phyloP scores from a whole-genome alignment of 2,888 invertebrate species.

The Erebia epiphron region DNA sequence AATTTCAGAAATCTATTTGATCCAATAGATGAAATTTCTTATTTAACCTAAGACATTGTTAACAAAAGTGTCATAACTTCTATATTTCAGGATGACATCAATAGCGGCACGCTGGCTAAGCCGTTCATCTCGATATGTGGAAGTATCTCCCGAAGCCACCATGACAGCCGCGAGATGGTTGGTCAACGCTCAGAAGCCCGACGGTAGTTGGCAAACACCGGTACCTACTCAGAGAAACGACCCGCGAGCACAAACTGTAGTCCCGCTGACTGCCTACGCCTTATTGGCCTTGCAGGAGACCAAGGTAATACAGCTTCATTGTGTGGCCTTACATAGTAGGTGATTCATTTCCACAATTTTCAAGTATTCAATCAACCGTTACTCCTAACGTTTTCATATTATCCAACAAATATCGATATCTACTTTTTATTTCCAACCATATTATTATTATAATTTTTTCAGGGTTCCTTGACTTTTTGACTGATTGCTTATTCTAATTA shows the following conservation, averaged over 20 bases:
- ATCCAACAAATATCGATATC: not conserved
- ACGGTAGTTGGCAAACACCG: slow-evolving; percentile 88
- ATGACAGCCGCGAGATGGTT: slow-evolving; percentile 89
- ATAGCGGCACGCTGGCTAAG: slow-evolving; percentile 68
- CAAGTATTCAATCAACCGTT: not conserved
- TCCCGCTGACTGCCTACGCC: slow-evolving; percentile 92
- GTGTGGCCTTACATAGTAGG: not conserved
- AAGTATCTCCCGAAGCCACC: slow-evolving; percentile 59
- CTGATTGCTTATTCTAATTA: no score
- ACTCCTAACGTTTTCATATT: not conserved
- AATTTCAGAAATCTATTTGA: no score
- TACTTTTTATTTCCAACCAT: no score
- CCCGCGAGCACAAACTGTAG: slow-evolving; percentile 58
- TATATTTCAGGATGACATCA: slow-evolving; percentile 67
- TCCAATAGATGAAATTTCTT: not conserved
- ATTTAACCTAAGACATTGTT: not conserved
- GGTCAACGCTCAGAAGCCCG: slow-evolving; percentile 85
- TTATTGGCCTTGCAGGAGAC: slow-evolving; percentile 89
- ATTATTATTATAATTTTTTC: no score
- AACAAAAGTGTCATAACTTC: not conserved
- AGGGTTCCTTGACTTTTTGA: no score
- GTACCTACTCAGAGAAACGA: slow-evolving; percentile 83
- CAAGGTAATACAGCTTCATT: slow-evolving; percentile 51
- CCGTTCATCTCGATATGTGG: slow-evolving; percentile 65
- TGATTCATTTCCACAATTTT: not conserved